phyloP scores from a whole-genome alignment of 2,888 invertebrate species.

The Ochlodes sylvanus region DNA sequence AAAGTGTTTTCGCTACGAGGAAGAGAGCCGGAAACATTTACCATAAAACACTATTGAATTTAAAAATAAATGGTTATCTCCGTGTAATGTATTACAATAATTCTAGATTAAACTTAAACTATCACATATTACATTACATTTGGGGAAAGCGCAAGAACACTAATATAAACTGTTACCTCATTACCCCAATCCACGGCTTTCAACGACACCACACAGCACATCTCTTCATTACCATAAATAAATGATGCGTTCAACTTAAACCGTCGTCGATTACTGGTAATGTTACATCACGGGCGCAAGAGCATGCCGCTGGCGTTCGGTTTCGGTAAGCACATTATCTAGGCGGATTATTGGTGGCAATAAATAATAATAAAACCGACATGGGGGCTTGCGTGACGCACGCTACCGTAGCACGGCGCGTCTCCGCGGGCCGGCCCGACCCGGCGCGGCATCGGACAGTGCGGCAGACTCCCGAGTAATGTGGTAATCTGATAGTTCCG shows the following conservation, averaged over 20 bases:
- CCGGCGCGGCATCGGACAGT: conserved; percentile 3
- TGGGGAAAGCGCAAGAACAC: too few species aligned
- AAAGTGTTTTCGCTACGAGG: too few species aligned
- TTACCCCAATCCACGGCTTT: background rate
- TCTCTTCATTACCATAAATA: background rate
- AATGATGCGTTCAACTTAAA: background rate
- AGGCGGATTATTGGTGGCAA: conserved; percentile 75
- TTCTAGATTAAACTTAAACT: too few species aligned
- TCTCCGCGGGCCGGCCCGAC: conserved; percentile 19
- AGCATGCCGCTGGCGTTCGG: conserved; percentile 53
- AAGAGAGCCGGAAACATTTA: too few species aligned
- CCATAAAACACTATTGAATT: too few species aligned
- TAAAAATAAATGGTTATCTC: too few species aligned
- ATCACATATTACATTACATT: too few species aligned
- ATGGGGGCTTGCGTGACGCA: conserved; percentile 75
- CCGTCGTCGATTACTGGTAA: conserved; percentile 7
- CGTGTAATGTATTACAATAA: too few species aligned
- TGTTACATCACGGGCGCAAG: conserved; percentile 17
- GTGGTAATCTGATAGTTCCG: background rate
- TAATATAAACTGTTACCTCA: background rate
- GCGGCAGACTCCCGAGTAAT: too few species aligned
- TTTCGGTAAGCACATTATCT: conserved; percentile 65
- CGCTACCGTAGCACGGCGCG: conserved; percentile 65
- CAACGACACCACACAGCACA: background rate
- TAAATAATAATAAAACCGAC: conserved; percentile 81